These are phyloP conservation scores for Zaprionus inermis DNA, from an alignment of 1,140 invertebrate species.

Conservation along the genomic window DNA sequence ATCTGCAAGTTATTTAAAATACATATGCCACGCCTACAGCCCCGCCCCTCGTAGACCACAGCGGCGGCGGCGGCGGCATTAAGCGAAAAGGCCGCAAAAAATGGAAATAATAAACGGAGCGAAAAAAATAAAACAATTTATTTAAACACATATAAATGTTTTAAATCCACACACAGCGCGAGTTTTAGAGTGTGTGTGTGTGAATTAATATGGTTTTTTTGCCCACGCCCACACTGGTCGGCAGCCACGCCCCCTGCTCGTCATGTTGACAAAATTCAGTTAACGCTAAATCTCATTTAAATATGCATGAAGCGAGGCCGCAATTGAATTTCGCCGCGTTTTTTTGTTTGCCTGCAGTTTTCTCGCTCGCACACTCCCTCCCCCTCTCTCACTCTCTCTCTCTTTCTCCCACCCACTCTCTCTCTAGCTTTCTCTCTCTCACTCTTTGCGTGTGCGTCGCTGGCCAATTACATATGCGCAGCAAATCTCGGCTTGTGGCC, in stretches of 20 bases:
- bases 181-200: conserved; percentile 21
- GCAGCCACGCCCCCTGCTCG: conserved; percentile 34
- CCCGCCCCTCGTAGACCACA: neutral
- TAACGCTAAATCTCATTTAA: conserved; percentile 81
- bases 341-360: no score
- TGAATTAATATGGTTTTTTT: conserved; percentile 68
- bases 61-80: conserved; percentile 29
- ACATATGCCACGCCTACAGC: conserved; percentile 63
- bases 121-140: conserved; percentile 60
- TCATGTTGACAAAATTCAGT: conserved; percentile 76
- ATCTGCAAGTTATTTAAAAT: conserved; percentile 72
- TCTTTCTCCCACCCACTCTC: neutral
- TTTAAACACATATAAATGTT: conserved; percentile 74
- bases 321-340: conserved; percentile 52
- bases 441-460: neutral
- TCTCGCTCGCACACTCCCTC: no score
- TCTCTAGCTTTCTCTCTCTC: neutral
- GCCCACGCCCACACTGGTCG: conserved; percentile 41
- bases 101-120: conserved; percentile 14
- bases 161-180: conserved; percentile 18
- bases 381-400: neutral
- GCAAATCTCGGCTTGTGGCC: neutral
- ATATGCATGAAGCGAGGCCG: conserved; percentile 69
- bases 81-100: conserved; percentile 46
- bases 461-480: conserved; percentile 3